Evolutionary conservation across 2,113 vertebrate species (phyloP).

Genomic region (Peromyscus maniculatus): DNA sequence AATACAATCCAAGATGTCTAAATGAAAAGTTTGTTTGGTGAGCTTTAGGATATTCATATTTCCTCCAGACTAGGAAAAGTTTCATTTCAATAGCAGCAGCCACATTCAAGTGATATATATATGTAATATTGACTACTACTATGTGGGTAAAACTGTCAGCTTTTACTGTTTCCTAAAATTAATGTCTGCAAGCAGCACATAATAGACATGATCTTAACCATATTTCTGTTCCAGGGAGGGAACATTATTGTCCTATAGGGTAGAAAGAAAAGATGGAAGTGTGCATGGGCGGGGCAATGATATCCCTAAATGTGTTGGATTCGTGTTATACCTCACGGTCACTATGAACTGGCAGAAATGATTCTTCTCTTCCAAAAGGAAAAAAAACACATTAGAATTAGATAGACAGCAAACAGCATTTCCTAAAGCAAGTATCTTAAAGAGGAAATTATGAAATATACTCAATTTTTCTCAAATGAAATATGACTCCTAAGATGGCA

Average conservation of each 20-base stretch:
- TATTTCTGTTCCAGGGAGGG: constrained; percentile 68
- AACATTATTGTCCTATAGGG: constrained; percentile 48
- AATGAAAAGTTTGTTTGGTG: constrained; percentile 76
- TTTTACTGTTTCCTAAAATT: constrained; percentile 75
- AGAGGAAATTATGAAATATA: constrained; percentile 78
- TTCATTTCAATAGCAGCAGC: constrained; percentile 54
- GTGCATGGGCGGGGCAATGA: background rate
- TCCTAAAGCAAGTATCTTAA: constrained; percentile 65
- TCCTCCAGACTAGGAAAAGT: constrained; percentile 65
- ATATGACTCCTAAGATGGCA: constrained; percentile 60
- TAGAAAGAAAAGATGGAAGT: constrained; percentile 42
- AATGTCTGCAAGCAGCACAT: constrained; percentile 60
- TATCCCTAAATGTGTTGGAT: constrained; percentile 47
- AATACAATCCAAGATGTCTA: constrained; percentile 67
- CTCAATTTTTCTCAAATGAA: constrained; percentile 78
- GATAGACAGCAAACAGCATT: constrained; percentile 36
- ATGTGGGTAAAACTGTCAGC: constrained; percentile 12
- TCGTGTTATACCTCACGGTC: constrained; percentile 2
- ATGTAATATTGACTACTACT: constrained; percentile 69
- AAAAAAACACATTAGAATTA: constrained; percentile 47
- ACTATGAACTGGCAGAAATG: constrained; percentile 28
- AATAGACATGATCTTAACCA: constrained; percentile 58
- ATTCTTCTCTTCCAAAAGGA: constrained; percentile 43
- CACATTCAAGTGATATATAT: constrained; percentile 74
- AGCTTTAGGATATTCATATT: constrained; percentile 18